phyloP scores from a whole-genome alignment of 2,113 vertebrate species.

The Paradisaea rubra region DNA sequence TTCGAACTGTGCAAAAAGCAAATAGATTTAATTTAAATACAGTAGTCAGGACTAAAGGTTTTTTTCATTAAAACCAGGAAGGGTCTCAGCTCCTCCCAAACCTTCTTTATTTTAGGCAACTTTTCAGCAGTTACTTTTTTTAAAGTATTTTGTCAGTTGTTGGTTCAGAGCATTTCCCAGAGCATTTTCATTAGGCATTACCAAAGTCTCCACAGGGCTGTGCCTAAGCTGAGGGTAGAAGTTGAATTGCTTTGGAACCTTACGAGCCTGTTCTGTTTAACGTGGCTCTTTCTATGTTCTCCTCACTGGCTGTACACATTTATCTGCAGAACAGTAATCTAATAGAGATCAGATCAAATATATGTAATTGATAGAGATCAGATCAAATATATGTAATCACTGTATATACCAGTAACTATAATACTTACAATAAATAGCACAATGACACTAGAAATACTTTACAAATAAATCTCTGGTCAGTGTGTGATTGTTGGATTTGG shows the following conservation, averaged over 20 bases:
- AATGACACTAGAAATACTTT: neutral
- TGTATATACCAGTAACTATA: neutral
- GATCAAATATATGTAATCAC: neutral
- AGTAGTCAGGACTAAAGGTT: constrained; percentile 26
- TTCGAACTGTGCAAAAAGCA: constrained; percentile 64
- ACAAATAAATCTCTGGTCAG: neutral
- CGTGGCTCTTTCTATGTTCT: neutral
- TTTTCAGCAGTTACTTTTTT: neutral
- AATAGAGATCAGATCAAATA: neutral
- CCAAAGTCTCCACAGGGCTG: neutral
- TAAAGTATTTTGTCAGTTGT: neutral
- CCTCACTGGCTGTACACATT: neutral
- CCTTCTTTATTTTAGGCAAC: neutral
- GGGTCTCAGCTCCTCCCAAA: neutral
- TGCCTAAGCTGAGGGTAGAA: neutral
- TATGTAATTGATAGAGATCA: neutral
- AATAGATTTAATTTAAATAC: constrained; percentile 71
- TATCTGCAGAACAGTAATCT: neutral
- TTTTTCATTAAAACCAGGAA: constrained; percentile 2
- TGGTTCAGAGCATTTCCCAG: neutral
- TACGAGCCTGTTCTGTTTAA: neutral
- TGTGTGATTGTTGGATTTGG: neutral
- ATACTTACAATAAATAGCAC: neutral
- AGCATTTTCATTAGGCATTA: neutral
- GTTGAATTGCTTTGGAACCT: neutral